Percentiles rank a stretch among this genome's conserved stretches.
Evolutionary conservation across 1,140 invertebrate genomes (phyloP).

Genomic region (Ips typographus): DNA sequence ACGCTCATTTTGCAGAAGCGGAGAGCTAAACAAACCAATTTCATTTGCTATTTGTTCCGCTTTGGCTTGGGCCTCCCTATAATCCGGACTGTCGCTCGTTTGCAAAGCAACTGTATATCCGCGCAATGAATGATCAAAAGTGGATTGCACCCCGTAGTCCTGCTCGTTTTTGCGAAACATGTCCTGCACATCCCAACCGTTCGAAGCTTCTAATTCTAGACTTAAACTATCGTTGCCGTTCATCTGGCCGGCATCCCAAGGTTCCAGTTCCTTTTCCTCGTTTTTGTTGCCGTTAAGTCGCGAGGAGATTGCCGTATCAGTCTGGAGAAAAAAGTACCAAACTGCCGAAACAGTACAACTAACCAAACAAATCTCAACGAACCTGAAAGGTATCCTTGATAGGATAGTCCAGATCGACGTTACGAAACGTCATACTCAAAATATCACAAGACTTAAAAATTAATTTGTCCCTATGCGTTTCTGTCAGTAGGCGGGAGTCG

Average conservation of each 20-base stretch:
- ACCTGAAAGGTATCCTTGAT: slow-evolving; percentile 76
- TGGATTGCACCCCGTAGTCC: slow-evolving; percentile 68
- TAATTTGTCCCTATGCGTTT: slow-evolving; percentile 76
- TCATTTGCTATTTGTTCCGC: slow-evolving; percentile 86
- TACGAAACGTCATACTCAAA: slow-evolving; percentile 73
- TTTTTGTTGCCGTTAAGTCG: slow-evolving; percentile 60
- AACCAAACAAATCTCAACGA: background rate
- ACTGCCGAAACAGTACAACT: background rate
- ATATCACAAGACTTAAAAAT: slow-evolving; percentile 84
- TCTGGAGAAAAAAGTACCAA: slow-evolving; percentile 48
- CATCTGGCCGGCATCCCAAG: slow-evolving; percentile 73
- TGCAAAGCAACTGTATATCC: slow-evolving; percentile 88
- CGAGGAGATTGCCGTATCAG: slow-evolving; percentile 68
- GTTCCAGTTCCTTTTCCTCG: slow-evolving; percentile 82
- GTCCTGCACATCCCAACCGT: slow-evolving; percentile 93
- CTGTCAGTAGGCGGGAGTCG: slow-evolving; percentile 57
- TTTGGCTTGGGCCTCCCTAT: slow-evolving; percentile 76
- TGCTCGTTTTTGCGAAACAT: slow-evolving; percentile 94
- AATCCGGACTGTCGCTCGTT: slow-evolving; percentile 82
- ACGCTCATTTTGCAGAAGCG: background rate
- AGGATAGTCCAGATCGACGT: slow-evolving; percentile 87
- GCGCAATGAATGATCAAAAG: slow-evolving; percentile 83
- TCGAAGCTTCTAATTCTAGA: slow-evolving; percentile 70
- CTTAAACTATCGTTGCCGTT: slow-evolving; percentile 61
- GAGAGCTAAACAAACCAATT: slow-evolving; percentile 56